Percentiles rank a stretch among this genome's conserved stretches.
Evolutionary conservation across 2,113 vertebrate species (phyloP).

Genomic region (Phalacrocorax pelagicus): DNA sequence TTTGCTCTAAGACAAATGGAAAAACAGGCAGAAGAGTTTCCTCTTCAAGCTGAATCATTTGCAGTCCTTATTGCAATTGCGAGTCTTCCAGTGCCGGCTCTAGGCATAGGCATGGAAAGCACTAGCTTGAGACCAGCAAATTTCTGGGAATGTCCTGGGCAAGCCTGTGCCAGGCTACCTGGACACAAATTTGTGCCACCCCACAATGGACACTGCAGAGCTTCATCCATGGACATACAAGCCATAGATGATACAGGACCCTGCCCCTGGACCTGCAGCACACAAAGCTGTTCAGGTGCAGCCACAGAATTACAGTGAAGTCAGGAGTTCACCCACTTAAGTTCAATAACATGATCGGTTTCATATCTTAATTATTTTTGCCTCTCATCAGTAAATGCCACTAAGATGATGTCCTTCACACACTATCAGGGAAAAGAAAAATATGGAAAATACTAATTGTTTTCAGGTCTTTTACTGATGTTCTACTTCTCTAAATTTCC

Average conservation of each 20-base stretch:
- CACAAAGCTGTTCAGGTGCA: background rate
- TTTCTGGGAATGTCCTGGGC: background rate
- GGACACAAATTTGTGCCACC: background rate
- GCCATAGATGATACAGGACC: background rate
- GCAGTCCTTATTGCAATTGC: background rate
- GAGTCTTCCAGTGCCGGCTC: background rate
- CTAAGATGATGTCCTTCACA: background rate
- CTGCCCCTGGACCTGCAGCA: background rate
- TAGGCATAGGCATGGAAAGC: background rate
- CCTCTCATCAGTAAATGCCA: background rate
- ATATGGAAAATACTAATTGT: background rate
- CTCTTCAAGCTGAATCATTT: background rate
- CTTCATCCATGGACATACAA: background rate
- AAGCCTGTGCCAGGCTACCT: background rate
- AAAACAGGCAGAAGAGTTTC: background rate
- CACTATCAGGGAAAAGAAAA: background rate
- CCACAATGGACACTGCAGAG: background rate
- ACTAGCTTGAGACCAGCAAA: background rate
- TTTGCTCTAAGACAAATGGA: background rate
- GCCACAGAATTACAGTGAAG: background rate
- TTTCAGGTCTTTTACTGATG: slow-evolving; percentile 8
- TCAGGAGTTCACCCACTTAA: background rate
- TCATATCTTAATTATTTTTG: background rate
- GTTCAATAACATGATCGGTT: background rate
- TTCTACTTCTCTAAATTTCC: slow-evolving; percentile 5